phyloP scores from a whole-genome alignment of 1,140 invertebrate species.

The Wasmannia auropunctata region DNA sequence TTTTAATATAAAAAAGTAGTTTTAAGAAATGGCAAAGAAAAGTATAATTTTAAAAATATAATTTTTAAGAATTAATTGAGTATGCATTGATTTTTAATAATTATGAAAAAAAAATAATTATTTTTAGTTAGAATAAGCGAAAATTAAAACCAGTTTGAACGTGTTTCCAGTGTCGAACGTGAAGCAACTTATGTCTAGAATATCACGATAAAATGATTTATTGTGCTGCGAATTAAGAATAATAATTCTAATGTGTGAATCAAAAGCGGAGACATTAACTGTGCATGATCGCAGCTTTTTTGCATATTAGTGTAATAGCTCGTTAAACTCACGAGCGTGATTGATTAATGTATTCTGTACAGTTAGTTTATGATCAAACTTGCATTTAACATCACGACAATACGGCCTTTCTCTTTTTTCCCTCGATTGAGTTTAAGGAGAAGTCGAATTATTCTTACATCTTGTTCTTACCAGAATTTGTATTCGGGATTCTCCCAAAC shows the following conservation, averaged over 20 bases:
- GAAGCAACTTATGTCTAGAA: background rate
- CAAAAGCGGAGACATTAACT: background rate
- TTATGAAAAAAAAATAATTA: constrained; percentile 14
- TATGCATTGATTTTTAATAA: background rate
- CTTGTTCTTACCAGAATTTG: constrained; percentile 70
- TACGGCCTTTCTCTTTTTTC: background rate
- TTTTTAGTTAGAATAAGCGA: background rate
- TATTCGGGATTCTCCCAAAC: constrained; percentile 29
- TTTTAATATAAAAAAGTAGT: background rate
- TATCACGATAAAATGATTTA: constrained; percentile 9
- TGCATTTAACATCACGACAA: background rate
- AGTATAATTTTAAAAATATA: background rate
- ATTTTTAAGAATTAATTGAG: background rate
- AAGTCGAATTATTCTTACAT: too few species aligned
- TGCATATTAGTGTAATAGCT: constrained; percentile 61
- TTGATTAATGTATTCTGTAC: constrained; percentile 41
- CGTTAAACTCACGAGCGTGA: constrained; percentile 73
- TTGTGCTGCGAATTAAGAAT: constrained; percentile 9
- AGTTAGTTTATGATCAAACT: constrained; percentile 36
- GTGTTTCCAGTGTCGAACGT: background rate
- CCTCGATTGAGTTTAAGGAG: background rate
- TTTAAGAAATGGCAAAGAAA: background rate
- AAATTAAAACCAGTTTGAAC: background rate
- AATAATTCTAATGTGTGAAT: constrained; percentile 28
- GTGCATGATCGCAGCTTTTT: constrained; percentile 26